Conservation (phyloP, 2,797 vertebrate species). For the Triplophysa bombifrons region DNA sequence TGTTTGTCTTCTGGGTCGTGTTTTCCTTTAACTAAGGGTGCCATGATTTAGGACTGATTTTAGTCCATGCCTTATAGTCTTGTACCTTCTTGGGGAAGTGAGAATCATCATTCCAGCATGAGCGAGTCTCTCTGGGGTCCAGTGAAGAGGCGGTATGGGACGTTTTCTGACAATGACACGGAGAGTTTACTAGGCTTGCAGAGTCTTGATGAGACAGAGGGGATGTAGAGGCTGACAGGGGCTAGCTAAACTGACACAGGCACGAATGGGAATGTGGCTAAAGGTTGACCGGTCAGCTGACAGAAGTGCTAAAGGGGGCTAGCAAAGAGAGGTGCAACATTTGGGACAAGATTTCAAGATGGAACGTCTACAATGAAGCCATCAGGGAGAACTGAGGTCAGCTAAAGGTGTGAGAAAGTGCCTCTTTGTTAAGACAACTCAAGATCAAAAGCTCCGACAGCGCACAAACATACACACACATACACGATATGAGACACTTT, state of each 20-base stretch:
- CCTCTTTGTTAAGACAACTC: conserved; percentile 22
- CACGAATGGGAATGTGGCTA: conserved; percentile 18
- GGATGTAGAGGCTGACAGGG: conserved; percentile 23
- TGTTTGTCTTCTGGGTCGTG: not conserved
- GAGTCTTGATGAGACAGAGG: conserved; percentile 13
- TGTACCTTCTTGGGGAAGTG: conserved; percentile 61
- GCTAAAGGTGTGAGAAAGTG: conserved; percentile 31
- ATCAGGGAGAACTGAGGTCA: conserved; percentile 47
- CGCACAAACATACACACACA: not conserved
- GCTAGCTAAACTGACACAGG: conserved; percentile 44
- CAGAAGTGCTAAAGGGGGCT: conserved; percentile 39
- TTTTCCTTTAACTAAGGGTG: not conserved
- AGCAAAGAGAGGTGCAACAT: conserved; percentile 3
- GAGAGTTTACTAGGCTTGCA: conserved; percentile 20
- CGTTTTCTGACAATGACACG: conserved; percentile 57
- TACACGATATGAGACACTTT: not conserved
- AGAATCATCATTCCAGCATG: conserved; percentile 61
- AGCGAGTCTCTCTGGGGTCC: conserved; percentile 59
- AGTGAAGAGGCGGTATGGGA: conserved; percentile 59
- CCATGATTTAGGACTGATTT: not conserved
- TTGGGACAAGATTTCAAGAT: conserved; percentile 36
- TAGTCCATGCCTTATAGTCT: not conserved
- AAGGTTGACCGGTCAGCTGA: conserved; percentile 38
- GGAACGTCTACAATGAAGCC: conserved; percentile 39
- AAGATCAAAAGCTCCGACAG: conserved; percentile 14